Base-by-base conservation (phyloP, 2,113 vertebrate species). In the Clarias gariepinus region DNA sequence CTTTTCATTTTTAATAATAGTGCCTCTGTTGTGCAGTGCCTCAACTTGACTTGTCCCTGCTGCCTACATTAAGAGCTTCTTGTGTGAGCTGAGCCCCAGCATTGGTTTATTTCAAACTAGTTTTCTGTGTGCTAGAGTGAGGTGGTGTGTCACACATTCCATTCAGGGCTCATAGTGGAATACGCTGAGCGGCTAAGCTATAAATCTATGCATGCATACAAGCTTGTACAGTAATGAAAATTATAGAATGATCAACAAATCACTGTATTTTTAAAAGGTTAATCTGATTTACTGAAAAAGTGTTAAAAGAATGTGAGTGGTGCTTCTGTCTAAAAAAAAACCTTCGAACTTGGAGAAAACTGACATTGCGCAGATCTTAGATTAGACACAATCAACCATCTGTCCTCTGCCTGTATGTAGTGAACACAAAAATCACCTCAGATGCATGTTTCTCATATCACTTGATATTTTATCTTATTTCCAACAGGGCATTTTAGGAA, bases 101-200 rank as follows among this genome's bases (percentile, higher is more conserved):
- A 4, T 2, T 60, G 69, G 77, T 63, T 81, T 81, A 88, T 76
- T 81, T 76, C 18, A 64, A 85, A 85, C 25, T 55, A 28, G 2
- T 21, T 73, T 68, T 64, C 64, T 57, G 47, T 88, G 57, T 18
- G 53, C 89, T 61, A 66, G 81, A 81, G 1, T 30, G 16, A 81
- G 80, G 87, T 18, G 57, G 23, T 47, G 83, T 85, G 91, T 87
- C 88, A 55, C 84, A 69, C 71, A 82, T 89, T 88, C 82, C 82
- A n/a, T 69, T 66, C 66, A 78, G 30, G 15, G 23, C 25, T 60
- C 28, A 21, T 64, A 58, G 58, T 64, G 71, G 36, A 28, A 63
- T 60, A 60, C 18, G 73, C 77, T 66, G 55, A 30, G 25, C 73
- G 30, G 58, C n/a, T 30, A 58, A 77, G 73, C 7, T 25, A 55